These are phyloP conservation scores for Agrilus cyanescens DNA, from an alignment of 2,888 invertebrate species.

Conservation along the genomic window DNA sequence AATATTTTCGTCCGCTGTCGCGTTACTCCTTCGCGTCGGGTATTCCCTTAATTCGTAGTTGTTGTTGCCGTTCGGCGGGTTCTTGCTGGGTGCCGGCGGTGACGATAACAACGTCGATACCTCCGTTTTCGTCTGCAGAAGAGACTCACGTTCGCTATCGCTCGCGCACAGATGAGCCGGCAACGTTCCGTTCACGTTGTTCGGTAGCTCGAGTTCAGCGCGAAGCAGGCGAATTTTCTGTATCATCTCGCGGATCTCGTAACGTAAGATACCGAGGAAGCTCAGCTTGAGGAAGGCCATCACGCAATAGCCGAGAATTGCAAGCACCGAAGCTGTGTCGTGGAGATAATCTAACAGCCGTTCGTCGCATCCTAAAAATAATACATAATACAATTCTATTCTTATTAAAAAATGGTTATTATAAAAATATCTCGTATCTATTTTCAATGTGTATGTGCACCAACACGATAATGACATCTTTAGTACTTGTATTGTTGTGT, in stretches of 20 bases:
- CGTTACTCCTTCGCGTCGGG: slow-evolving; percentile 33
- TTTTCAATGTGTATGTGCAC: too few relatives aligned
- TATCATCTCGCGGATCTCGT: slow-evolving; percentile 85
- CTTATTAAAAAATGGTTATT: too few relatives aligned
- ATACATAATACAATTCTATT: slow-evolving; percentile 33
- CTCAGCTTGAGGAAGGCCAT: slow-evolving; percentile 81
- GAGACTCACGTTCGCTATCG: slow-evolving; percentile 47
- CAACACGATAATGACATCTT: too few relatives aligned
- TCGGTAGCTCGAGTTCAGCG: slow-evolving; percentile 48
- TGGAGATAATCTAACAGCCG: slow-evolving; percentile 61
- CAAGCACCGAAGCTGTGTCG: slow-evolving; percentile 68
- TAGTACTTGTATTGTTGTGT: too few relatives aligned
- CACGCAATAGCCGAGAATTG: slow-evolving; percentile 66
- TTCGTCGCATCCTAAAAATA: slow-evolving; percentile 53
- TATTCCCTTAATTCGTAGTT: slow-evolving; percentile 71
- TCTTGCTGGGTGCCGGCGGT: slow-evolving; percentile 37
- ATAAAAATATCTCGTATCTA: too few relatives aligned
- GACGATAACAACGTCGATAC: slow-evolving; percentile 35
- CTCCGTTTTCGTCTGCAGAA: slow-evolving; percentile 40
- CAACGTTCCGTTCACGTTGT: slow-evolving; percentile 46
- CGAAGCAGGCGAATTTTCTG: slow-evolving; percentile 76
- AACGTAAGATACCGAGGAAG: slow-evolving; percentile 75
- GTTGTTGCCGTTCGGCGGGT: slow-evolving; percentile 59
- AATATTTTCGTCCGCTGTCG: slow-evolving; percentile 41
- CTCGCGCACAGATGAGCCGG: slow-evolving; percentile 37